A percentile compares a stretch with the other conserved stretches of the same genome.
Evolutionary conservation across 2,113 vertebrate species (phyloP).

Genomic region (Speoplatyrhinus poulsoni): DNA sequence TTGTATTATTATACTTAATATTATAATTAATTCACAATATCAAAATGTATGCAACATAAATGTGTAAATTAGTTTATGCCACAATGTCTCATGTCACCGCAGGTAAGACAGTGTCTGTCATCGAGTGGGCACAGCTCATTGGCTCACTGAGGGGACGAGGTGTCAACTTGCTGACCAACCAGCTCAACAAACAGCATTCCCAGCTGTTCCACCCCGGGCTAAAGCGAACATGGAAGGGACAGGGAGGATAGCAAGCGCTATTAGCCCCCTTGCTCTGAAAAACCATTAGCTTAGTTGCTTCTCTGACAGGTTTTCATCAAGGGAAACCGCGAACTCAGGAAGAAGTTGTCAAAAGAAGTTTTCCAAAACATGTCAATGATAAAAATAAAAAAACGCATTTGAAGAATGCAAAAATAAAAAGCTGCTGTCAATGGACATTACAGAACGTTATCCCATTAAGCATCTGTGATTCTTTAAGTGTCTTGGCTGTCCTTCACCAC

Average conservation of each 20-base stretch:
- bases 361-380: no score
- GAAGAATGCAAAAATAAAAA: not conserved
- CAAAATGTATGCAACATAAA: no score
- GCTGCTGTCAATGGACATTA: no score
- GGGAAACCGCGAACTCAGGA: not conserved
- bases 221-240: not conserved
- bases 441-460: not conserved
- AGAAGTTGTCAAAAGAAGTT: no score
- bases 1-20: no score
- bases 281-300: not conserved
- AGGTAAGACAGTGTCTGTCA: no score
- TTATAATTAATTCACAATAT: no score
- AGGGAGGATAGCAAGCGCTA: constrained; percentile 5
- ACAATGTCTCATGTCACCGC: no score
- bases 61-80: no score
- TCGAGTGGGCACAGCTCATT: no score
- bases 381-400: no score
- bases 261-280: not conserved
- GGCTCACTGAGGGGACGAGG: not conserved
- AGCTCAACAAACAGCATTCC: constrained; percentile 41
- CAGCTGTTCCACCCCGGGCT: constrained; percentile 45
- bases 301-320: constrained; percentile 7
- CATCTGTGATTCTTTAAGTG: not conserved
- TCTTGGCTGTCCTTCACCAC: not conserved
- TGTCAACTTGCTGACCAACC: constrained; percentile 26